These are phyloP conservation scores for Pseudomyrmex gracilis DNA, from an alignment of 1,140 invertebrate species.

Conservation along the genomic window DNA sequence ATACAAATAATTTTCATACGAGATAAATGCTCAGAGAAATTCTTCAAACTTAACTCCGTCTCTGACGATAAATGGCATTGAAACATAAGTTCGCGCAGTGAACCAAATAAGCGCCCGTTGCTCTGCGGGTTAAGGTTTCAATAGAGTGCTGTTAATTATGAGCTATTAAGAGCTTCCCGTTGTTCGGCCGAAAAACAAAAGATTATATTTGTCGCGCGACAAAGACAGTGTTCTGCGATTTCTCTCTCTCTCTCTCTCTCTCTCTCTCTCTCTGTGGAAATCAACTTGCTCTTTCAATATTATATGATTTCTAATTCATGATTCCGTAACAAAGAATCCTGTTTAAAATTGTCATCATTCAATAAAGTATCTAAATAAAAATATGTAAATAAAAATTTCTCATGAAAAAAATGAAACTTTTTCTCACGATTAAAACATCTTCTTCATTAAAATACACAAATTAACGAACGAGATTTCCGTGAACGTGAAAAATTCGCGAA, in stretches of 20 bases:
- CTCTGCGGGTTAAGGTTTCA: conserved; percentile 24
- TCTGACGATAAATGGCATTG: conserved; percentile 18
- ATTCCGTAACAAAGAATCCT: no score
- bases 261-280: no score
- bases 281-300: no score
- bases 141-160: conserved; percentile 44
- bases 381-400: neutral
- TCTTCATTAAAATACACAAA: neutral
- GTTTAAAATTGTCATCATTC: no score
- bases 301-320: no score
- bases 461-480: conserved; percentile 3
- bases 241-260: no score
- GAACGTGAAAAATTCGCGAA: no score
- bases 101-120: conserved; percentile 27
- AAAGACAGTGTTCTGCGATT: no score
- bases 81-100: conserved; percentile 32
- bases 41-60: neutral
- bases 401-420: no score
- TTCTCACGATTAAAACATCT: neutral
- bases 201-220: neutral
- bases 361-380: no score
- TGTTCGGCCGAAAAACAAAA: conserved; percentile 33
- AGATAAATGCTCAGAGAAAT: neutral
- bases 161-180: conserved; percentile 34
- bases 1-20: neutral